phyloP scores from a whole-genome alignment of 1,140 invertebrate genomes.

The Lasaia peninsularis region DNA sequence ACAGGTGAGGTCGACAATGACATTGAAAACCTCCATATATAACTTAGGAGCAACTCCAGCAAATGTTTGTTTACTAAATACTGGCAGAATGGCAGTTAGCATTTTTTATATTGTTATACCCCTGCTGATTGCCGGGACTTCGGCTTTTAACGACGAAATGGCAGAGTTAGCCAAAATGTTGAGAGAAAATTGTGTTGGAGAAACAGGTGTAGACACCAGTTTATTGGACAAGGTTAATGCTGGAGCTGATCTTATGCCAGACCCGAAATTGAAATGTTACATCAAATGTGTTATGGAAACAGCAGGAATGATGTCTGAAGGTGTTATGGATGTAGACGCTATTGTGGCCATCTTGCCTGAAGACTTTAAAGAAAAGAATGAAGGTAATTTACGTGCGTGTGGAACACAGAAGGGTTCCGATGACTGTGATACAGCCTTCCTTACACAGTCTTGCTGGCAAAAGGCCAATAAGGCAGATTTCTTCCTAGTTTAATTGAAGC shows the following conservation, averaged over 20 bases:
- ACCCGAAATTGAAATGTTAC: constrained; percentile 59
- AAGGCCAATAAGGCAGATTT: constrained; percentile 48
- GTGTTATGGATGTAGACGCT: constrained; percentile 54
- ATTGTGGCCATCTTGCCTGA: constrained; percentile 53
- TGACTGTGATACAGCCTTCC: constrained; percentile 61
- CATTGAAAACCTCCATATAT: constrained; percentile 39
- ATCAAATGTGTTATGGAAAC: constrained; percentile 68
- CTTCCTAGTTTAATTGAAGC: constrained; percentile 45
- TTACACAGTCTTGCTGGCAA: constrained; percentile 65
- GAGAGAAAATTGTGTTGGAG: constrained; percentile 49
- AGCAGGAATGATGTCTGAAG: constrained; percentile 57
- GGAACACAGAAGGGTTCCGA: constrained; percentile 52
- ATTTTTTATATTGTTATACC: constrained; percentile 17
- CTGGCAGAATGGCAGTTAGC: constrained; percentile 22
- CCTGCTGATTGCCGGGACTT: constrained; percentile 15
- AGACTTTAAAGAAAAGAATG: constrained; percentile 40
- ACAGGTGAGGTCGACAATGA: constrained; percentile 20
- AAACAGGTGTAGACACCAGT: constrained; percentile 45
- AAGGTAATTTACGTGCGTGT: constrained; percentile 37
- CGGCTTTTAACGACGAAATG: constrained; percentile 52
- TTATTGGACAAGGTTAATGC: constrained; percentile 48
- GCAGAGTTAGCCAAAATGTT: constrained; percentile 56
- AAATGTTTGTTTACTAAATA: not conserved
- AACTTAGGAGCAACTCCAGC: not conserved
- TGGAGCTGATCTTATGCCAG: constrained; percentile 44